Percentiles rank a stretch among this genome's conserved stretches.
Conservation (phyloP, 2,888 invertebrate species). For the Electrophaes corylata region DNA sequence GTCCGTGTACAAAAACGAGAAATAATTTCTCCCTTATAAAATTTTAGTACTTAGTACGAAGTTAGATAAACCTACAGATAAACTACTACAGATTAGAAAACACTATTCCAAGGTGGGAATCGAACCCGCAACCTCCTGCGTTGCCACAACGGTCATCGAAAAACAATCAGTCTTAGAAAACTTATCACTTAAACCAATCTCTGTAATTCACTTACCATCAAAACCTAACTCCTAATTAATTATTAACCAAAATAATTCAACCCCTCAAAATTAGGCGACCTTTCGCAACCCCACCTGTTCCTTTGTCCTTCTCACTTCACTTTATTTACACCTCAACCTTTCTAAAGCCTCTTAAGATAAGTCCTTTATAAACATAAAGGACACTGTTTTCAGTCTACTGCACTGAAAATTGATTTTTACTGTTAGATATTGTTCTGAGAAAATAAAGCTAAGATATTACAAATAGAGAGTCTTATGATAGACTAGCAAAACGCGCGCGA, state of each 20-base stretch:
- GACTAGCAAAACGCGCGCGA: no score
- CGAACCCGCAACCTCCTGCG: no score
- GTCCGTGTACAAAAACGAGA: no score
- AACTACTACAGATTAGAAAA: no score
- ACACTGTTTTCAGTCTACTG: conserved; percentile 33
- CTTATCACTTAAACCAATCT: conserved; percentile 23
- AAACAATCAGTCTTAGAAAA: no score
- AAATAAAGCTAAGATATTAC: conserved; percentile 31
- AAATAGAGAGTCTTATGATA: no score
- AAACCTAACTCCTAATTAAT: conserved; percentile 44
- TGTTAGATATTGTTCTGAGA: conserved; percentile 31
- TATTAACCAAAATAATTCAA: conserved; percentile 48
- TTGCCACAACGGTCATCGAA: no score
- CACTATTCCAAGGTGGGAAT: no score
- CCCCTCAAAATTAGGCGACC: conserved; percentile 35
- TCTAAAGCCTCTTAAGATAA: conserved; percentile 18
- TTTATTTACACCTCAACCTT: conserved; percentile 47
- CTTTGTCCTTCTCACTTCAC: conserved; percentile 30
- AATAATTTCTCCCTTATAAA: no score
- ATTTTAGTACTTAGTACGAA: no score
- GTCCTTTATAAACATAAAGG: conserved; percentile 33
- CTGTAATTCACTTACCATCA: conserved; percentile 32
- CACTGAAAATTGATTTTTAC: conserved; percentile 30
- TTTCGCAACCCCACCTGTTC: conserved; percentile 35
- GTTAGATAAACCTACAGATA: no score